Evolutionary conservation across 1,140 invertebrate genomes (phyloP), one percentile per base, ranked within the genome.

Genomic region (Papilio dardanus): DNA sequence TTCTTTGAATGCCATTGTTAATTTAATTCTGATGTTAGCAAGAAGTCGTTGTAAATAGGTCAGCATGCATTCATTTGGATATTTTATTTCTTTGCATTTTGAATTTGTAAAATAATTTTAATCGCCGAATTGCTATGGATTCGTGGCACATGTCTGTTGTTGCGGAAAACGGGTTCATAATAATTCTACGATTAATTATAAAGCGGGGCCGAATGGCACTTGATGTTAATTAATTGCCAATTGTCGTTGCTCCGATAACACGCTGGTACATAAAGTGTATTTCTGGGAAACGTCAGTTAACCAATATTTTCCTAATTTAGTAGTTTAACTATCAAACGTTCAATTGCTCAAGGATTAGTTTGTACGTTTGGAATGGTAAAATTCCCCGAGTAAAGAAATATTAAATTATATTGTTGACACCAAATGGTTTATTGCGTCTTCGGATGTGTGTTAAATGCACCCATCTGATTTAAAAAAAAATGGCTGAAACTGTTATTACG

Each of bases 161-260:
- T 1, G 33, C 16, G 67, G n/a, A 37, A 69, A 24, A 62, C 21
- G 21, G 21, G 54, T 14, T 28, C 24, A 4, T 62, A 62, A 50
- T 19, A 19, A 62, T 30, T 58, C 28, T 62, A n/a, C 14, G 54
- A 62, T 62, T 62, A 62, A 62, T 28, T 62, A 62, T 62, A 62
- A 62, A 62, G 24, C 24, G 24, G 24, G n/a, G 7, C 50, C 21
- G 24, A 62, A 28, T 28, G 21, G 24, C 10, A 30, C 21, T 62
- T 28, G 12, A 62, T 62, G 12, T 28, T 62, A 62, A 62, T 62
- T 28, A 62, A 28, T 62, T 62, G 54, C 6, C 24, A 62, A 62
- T 62, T 28, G 54, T 50, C 46, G n/a, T 28, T 28, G 54, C 0
- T 62, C 30, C 16, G 30, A 14, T 21, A 62, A 62, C 24, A 12